Percentiles rank a stretch among this genome's conserved stretches.
Conservation (phyloP, 2,797 vertebrate genomes). For the Smutsia temminckii region DNA sequence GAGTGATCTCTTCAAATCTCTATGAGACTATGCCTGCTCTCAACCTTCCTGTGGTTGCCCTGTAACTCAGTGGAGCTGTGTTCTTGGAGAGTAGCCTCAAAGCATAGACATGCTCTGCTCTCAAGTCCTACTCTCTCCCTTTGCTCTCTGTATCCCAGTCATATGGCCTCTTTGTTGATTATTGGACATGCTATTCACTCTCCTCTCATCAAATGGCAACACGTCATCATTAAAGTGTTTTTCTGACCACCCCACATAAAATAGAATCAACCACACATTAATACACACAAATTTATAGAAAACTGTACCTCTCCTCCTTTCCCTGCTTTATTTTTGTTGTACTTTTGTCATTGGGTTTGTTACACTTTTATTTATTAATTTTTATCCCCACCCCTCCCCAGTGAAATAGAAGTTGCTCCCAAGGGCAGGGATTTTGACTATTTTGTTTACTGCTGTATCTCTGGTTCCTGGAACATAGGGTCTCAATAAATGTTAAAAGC, state of each 20-base stretch:
- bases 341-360: neutral
- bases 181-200: neutral
- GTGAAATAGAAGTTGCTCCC: neutral
- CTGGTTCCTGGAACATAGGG: neutral
- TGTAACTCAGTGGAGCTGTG: fast-evolving
- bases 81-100: neutral
- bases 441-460: neutral
- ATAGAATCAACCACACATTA: neutral
- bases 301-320: neutral
- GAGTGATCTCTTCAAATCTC: neutral
- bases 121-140: neutral
- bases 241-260: neutral
- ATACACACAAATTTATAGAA: neutral
- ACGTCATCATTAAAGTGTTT: neutral
- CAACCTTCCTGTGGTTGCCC: neutral
- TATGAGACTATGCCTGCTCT: neutral
- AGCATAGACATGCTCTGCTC: too few relatives aligned
- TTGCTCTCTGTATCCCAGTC: neutral
- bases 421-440: neutral
- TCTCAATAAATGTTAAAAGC: neutral
- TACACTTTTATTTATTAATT: neutral
- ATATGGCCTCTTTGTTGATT: neutral
- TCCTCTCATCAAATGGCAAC: neutral
- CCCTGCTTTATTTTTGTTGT: neutral
- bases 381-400: neutral